Base-by-base conservation (phyloP, 2,797 vertebrate genomes). In the Labroides dimidiatus region DNA sequence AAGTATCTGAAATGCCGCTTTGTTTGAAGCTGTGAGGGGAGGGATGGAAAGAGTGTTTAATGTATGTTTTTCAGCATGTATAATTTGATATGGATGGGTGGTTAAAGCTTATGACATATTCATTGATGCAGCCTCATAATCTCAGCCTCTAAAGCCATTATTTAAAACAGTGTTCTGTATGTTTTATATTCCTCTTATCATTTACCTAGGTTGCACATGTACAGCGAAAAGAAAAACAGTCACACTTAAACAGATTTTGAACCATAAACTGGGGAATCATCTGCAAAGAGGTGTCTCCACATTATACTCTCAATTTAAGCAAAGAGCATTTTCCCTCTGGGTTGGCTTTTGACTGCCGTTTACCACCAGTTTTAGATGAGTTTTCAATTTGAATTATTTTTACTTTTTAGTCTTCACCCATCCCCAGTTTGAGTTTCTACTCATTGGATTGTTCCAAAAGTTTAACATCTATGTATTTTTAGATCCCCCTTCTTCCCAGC, bases 1-100 rank as follows among this genome's bases (percentile, higher is more conserved):
- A 42, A 27, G 61, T 54, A 45, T 58, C 65, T 71, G 30, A 52
- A 52, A n/a, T 65, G 56, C 45, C 45, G 51, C 41, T 49, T 72
- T 0, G 44, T 66, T 76, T 56, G 36, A 43, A 58, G 59, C n/a
- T 49, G 43, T 37, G 37, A 72, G n/a, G 30, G 15, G 43, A 37
- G 17, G n/a, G 44, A 30, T 27, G 24, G 24, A 10, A 54, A 11
- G 27, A 49, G 36, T 27, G 59, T 54, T 61, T 59, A n/a, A 76
- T 59, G 54, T 47, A 50, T 68, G 52, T 50, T 48, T 64, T 54
- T 60, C 62, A 69, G 30, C 60, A 65, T 16, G 43, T 6, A 11
- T 78, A 24, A 75, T 57, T 47, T 61, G 23, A 21, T 21, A 55
- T 10, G 23, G 17, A 49, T 55, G 33, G 47, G 24, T 48, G n/a